phyloP scores from a whole-genome alignment of 1,140 invertebrate genomes.

The Megalonaias nervosa region DNA sequence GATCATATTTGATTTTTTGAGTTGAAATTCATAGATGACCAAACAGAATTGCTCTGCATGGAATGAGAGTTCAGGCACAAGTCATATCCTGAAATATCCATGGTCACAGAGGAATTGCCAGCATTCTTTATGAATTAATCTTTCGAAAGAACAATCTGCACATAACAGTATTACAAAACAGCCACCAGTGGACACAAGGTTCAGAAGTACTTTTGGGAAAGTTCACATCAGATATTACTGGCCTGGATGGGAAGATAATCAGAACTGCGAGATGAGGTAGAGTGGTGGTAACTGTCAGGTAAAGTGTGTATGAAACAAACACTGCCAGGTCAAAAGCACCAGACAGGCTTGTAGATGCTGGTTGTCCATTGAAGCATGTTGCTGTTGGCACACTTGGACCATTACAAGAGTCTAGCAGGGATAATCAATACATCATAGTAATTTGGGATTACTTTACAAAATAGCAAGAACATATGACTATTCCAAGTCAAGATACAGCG shows the following conservation, averaged over 20 bases:
- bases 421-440: slow-evolving; percentile 55
- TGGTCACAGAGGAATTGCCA: no score
- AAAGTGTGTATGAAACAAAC: slow-evolving; percentile 23
- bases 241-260: slow-evolving; percentile 7
- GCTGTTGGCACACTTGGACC: slow-evolving; percentile 23
- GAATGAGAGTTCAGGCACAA: no score
- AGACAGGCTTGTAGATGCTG: background rate
- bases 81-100: no score
- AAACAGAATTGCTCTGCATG: no score
- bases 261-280: background rate
- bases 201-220: slow-evolving; percentile 8
- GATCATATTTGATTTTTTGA: no score
- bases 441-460: slow-evolving; percentile 54
- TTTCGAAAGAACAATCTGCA: background rate
- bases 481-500: slow-evolving; percentile 44
- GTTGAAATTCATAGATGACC: no score
- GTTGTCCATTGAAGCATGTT: slow-evolving; percentile 27
- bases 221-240: slow-evolving; percentile 22
- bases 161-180: background rate
- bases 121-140: no score
- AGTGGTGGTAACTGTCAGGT: slow-evolving; percentile 8
- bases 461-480: slow-evolving; percentile 47
- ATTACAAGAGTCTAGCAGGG: slow-evolving; percentile 7
- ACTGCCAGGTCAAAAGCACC: slow-evolving; percentile 1
- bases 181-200: slow-evolving; percentile 9